Percentiles rank a stretch among this genome's conserved stretches.
phyloP scores from a whole-genome alignment of 1,140 invertebrate species.

The Meteorus sp. region DNA sequence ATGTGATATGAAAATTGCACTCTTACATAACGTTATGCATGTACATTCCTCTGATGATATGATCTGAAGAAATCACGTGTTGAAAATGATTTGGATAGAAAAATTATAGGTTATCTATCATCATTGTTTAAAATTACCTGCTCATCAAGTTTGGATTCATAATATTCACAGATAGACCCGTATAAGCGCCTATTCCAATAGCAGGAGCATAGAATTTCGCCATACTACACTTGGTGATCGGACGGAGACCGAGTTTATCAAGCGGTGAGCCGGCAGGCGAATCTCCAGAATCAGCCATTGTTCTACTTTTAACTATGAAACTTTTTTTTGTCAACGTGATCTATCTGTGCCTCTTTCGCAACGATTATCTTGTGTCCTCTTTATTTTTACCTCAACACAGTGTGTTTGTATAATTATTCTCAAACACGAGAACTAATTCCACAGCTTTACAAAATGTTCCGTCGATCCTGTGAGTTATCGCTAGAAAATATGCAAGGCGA shows the following conservation, averaged over 20 bases:
- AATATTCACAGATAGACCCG: conserved; percentile 66
- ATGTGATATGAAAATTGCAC: background rate
- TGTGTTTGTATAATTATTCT: no score
- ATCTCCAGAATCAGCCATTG: conserved; percentile 38
- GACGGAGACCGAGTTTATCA: conserved; percentile 60
- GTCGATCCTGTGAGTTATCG: no score
- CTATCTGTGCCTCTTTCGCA: no score
- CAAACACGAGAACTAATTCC: no score
- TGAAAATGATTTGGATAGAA: conserved; percentile 10
- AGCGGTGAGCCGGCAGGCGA: conserved; percentile 31
- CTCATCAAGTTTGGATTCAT: conserved; percentile 67
- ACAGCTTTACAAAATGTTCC: no score
- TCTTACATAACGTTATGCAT: conserved; percentile 4
- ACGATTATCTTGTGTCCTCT: background rate
- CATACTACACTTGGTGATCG: conserved; percentile 63
- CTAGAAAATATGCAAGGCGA: no score
- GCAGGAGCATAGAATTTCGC: conserved; percentile 66
- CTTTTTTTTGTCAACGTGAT: no score
- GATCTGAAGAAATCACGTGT: conserved; percentile 6
- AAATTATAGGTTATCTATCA: conserved; percentile 1
- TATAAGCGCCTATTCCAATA: conserved; percentile 64
- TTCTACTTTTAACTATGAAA: conserved; percentile 11
- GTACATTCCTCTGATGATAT: background rate
- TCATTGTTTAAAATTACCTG: conserved; percentile 54
- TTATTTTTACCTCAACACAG: no score